Evolutionary conservation across 2,888 invertebrate genomes (phyloP), one percentile per base, ranked within the genome.

Genomic region (Trissolcus brochymenae): DNA sequence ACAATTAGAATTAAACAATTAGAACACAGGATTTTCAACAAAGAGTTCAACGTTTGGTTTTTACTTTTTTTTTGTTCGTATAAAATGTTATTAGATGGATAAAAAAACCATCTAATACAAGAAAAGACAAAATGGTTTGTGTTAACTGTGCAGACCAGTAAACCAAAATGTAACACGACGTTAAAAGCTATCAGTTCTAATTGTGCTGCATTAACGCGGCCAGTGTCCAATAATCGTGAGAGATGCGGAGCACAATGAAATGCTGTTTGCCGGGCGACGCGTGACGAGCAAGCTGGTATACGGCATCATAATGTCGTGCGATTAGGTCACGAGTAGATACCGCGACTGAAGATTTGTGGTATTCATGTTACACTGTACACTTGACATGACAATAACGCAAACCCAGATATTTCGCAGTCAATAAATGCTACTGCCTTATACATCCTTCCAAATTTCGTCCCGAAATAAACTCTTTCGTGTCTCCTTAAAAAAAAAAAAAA

Each of bases 321-420:
- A 73, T 77, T 77, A 68, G 64, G 68, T 73, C 65, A 77, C 73
- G 68, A 73, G 60, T 72, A 77, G 72, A 77, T 77, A 77, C 68
- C 72, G 59, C 65, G 64, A 55, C 55, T 68, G 65, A 68, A 64
- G 77, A 76, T 77, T 77, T 77, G 68, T 55, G 59, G 53, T 53
- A 60, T 77, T 68, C 77, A 60, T 29, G 60, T 60, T 68, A 46
- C 65, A 11, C 64, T 55, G n/a, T n/a, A n/a, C n/a, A n/a, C n/a
- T 17, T 73, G 65, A 68, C 72, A 73, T 61, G 68, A 40, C 76
- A 77, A 59, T 77, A 77, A 67, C 54, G 62, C 76, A 72, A 72
- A 67, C 60, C 57, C 59, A 68, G 68, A 77, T 72, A 68, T 25
- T 41, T 35, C 59, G 41, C 64, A 67, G 43, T 68, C 73, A 64